Evolutionary conservation across 2,888 invertebrate species (phyloP).

Genomic region (Lasius fuliginosus): DNA sequence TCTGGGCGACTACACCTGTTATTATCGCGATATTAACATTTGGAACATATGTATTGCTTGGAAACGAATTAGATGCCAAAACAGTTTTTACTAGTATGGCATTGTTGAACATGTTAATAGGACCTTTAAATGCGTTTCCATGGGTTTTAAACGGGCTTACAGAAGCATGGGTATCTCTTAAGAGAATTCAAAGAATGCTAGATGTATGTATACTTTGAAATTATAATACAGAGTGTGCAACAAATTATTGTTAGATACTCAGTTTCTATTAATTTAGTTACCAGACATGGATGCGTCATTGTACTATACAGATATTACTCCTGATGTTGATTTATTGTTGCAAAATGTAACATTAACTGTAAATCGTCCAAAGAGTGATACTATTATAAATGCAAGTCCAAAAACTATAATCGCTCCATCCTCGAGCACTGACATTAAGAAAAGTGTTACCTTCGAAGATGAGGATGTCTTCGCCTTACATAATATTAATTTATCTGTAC

Average conservation of each 20-base stretch:
- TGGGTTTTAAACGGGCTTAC: slow-evolving; percentile 99
- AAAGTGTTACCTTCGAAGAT: slow-evolving; percentile 76
- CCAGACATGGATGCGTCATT: slow-evolving; percentile 89
- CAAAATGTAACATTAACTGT: slow-evolving; percentile 76
- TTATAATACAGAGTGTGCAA: neutral
- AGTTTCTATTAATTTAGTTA: slow-evolving; percentile 86
- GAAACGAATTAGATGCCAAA: slow-evolving; percentile 94
- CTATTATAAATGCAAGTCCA: slow-evolving; percentile 42
- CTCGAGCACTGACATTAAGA: slow-evolving; percentile 68
- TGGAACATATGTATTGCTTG: slow-evolving; percentile 92
- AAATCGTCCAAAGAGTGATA: slow-evolving; percentile 59
- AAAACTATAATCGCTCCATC: slow-evolving; percentile 56
- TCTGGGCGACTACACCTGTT: slow-evolving; percentile 99
- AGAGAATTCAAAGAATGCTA: slow-evolving; percentile 94
- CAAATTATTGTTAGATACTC: neutral
- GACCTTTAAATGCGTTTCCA: slow-evolving; percentile 98
- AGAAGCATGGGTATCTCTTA: slow-evolving; percentile 98
- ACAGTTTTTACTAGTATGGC: slow-evolving; percentile 98
- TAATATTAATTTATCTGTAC: slow-evolving; percentile 85
- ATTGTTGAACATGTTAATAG: slow-evolving; percentile 97
- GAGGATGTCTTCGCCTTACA: slow-evolving; percentile 83
- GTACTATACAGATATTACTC: slow-evolving; percentile 87
- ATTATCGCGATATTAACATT: slow-evolving; percentile 95
- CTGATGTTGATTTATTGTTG: slow-evolving; percentile 78
- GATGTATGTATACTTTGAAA: slow-evolving; percentile 88